phyloP scores from a whole-genome alignment of 2,888 invertebrate species.

The Incurvaria masculella region DNA sequence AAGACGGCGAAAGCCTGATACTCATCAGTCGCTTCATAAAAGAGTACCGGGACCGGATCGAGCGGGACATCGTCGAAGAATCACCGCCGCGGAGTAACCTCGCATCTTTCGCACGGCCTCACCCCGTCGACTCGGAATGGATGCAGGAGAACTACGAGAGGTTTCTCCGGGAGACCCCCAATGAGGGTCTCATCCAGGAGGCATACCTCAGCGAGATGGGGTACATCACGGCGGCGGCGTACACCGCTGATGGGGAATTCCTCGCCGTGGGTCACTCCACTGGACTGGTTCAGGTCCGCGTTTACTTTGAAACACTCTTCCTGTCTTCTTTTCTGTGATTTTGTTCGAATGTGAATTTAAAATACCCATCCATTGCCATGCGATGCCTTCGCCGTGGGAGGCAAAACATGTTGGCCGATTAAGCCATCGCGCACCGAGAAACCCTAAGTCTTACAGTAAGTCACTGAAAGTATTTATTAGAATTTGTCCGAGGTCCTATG shows the following conservation, averaged over 20 bases:
- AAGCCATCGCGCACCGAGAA: no score
- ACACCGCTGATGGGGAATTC: constrained; percentile 36
- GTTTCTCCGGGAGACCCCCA: constrained; percentile 32
- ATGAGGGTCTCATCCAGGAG: constrained; percentile 22
- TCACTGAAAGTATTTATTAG: no score
- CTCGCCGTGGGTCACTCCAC: constrained; percentile 48
- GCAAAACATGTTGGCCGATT: no score
- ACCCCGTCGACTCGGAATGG: constrained; percentile 23
- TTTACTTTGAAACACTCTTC: no score
- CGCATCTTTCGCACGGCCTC: constrained; percentile 30
- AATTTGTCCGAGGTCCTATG: no score
- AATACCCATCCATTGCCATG: no score
- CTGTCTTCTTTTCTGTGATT: no score
- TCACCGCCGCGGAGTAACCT: constrained; percentile 21
- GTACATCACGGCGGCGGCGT: constrained; percentile 33
- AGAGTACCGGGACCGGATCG: constrained; percentile 30
- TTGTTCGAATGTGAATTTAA: no score
- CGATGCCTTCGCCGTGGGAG: no score
- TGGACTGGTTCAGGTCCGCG: constrained; percentile 51
- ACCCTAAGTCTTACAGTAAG: no score
- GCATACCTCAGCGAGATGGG: constrained; percentile 32
- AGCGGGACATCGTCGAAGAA: constrained; percentile 22
- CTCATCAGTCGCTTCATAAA: constrained; percentile 25
- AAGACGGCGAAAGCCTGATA: background rate
- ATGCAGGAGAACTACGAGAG: constrained; percentile 29